phyloP scores from a whole-genome alignment of 2,113 vertebrate genomes.

The Corvus hawaiiensis region DNA sequence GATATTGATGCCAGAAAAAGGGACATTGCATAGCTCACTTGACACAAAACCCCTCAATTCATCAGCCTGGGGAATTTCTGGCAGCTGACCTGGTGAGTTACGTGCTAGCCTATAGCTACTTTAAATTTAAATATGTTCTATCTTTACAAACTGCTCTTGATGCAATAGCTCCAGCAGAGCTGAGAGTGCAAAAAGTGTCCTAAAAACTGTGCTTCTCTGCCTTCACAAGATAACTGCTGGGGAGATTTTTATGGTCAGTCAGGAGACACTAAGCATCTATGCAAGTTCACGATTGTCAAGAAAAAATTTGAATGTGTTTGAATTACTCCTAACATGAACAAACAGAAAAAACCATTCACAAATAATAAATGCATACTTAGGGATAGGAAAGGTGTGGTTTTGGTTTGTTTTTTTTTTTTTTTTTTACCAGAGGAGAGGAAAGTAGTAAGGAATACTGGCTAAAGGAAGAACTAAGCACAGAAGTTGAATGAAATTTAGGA shows the following conservation, averaged over 20 bases:
- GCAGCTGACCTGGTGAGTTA: background rate
- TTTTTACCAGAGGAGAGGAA: background rate
- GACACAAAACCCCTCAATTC: background rate
- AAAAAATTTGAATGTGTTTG: background rate
- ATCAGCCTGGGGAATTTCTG: background rate
- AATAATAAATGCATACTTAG: background rate
- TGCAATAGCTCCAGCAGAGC: background rate
- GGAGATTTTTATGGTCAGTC: background rate
- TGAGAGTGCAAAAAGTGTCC: background rate
- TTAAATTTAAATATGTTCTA: background rate
- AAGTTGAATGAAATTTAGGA: background rate
- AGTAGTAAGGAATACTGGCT: background rate
- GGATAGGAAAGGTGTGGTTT: background rate
- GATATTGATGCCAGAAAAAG: background rate
- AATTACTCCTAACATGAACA: background rate
- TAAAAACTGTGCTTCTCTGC: background rate
- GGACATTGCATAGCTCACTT: background rate
- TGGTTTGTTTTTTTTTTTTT: background rate
- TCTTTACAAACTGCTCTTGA: background rate
- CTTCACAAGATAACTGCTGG: background rate
- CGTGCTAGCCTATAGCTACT: background rate
- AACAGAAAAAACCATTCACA: background rate
- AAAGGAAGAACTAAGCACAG: background rate
- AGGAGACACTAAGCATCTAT: background rate
- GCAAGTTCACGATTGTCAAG: background rate